Evolutionary conservation across 2,113 vertebrate species (phyloP), one percentile per base, ranked within the genome.

Genomic region (Myiozetetes cayanensis): DNA sequence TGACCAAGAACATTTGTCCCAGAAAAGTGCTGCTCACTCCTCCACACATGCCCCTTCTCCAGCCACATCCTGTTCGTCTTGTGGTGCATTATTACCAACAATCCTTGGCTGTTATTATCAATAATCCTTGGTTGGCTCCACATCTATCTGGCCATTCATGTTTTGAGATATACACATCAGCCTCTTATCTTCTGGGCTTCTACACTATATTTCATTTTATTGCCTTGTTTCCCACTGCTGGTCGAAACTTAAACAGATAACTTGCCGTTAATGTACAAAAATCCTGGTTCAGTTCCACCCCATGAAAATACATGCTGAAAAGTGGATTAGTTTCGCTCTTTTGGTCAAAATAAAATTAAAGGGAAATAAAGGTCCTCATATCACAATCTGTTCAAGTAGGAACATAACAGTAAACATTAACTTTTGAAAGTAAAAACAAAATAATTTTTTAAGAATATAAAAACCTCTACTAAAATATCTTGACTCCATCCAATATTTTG

Each of bases 31-130:
- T 41, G 62, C 24, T 11, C 17, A 6, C 46, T 53, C 24, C 28
- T 53, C 28, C 1, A 2, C 21, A 53, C 1, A 8, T 47, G 13
- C 53, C n/a, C 12, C 17, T 41, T 22, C n/a, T n/a, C 20, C 16
- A 62, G 46, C 24, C 30, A 75, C 46, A 82, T n/a, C 9, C 61
- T 35, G 24, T 1, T 68, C 46, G 30, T 44, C 46, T 53, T 52
- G 39, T 13, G 46, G 15, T 2, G 2, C 56, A 30, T 65, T 65
- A 72, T 22, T 35, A 80, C 14, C 31, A 72, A 31, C 16, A 87
- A 13, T 52, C 56, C 49, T 56, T 65, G 43, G 13, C 37, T 56
- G 30, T 65, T 65, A 72, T 27, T 35, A 80, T 14, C 37, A 65
- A 35, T 11, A 87, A 16, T 52, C 46, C 49, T 56, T 56, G 30